Conservation (phyloP, 2,113 vertebrate genomes). For the Ptilorrhoa leucosticta region DNA sequence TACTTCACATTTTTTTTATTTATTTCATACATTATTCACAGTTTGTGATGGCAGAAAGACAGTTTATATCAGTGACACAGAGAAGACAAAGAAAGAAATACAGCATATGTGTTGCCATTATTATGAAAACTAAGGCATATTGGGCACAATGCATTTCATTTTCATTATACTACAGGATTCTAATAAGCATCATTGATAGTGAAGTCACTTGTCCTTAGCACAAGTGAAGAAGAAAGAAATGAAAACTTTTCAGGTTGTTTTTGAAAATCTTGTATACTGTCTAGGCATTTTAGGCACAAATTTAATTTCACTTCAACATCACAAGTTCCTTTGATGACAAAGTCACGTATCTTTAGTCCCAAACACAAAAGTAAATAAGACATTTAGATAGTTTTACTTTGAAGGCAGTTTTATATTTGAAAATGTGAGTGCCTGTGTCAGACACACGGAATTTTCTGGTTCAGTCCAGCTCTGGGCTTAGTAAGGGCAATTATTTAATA, state of each 20-base stretch:
- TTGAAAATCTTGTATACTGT: conserved; percentile 59
- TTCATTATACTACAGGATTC: conserved; percentile 61
- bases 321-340: conserved; percentile 63
- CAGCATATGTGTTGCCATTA: conserved; percentile 61
- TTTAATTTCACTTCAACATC: conserved; percentile 66
- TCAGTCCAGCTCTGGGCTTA: not conserved
- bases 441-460: not conserved
- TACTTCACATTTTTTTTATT: conserved; percentile 1
- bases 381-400: conserved; percentile 67
- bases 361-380: conserved; percentile 63
- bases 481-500: not conserved
- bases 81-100: conserved; percentile 65
- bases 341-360: conserved; percentile 59
- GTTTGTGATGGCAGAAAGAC: conserved; percentile 60
- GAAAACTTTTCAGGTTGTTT: conserved; percentile 54
- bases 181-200: conserved; percentile 57
- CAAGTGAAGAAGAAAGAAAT: conserved; percentile 46
- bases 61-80: conserved; percentile 51
- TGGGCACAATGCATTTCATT: conserved; percentile 62
- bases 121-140: conserved; percentile 62
- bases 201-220: conserved; percentile 50
- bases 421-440: conserved; percentile 15
- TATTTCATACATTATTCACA: conserved; percentile 70
- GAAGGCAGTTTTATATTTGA: conserved; percentile 52
- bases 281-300: conserved; percentile 67